Percentiles rank a stretch among this genome's conserved stretches.
Evolutionary conservation across 2,888 invertebrate species (phyloP).

Genomic region (Tupiocoris notatus): DNA sequence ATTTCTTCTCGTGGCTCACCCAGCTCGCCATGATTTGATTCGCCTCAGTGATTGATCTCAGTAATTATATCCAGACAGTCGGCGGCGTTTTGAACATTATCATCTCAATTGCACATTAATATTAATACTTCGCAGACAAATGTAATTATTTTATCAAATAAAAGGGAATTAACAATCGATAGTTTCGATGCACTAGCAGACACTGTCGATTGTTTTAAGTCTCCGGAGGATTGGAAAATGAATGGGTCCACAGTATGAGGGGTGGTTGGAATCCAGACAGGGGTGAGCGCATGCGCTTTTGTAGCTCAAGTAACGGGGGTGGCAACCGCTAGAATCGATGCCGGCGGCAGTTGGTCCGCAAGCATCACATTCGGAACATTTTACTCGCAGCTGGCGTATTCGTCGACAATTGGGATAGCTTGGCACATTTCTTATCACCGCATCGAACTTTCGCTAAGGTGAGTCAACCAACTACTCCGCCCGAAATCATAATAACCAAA

Average conservation of each 20-base stretch:
- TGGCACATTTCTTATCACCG: not conserved
- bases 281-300: not conserved
- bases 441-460: conserved; percentile 32
- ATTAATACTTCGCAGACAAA: no score
- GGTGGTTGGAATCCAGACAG: not conserved
- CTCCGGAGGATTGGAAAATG: not conserved
- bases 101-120: no score
- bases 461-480: no score
- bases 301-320: not conserved
- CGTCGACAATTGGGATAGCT: not conserved
- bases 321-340: conserved; percentile 24
- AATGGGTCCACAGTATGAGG: not conserved
- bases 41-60: no score
- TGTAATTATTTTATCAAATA: no score
- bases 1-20: no score
- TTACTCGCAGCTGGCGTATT: not conserved
- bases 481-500: no score
- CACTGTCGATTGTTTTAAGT: not conserved
- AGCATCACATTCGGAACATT: not conserved
- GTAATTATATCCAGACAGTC: no score
- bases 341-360: conserved; percentile 5
- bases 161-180: no score
- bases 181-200: no score
- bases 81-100: no score
- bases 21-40: no score